These are phyloP conservation scores for Vulpes lagopus DNA, from an alignment of 2,113 vertebrate genomes.

Conservation along the genomic window DNA sequence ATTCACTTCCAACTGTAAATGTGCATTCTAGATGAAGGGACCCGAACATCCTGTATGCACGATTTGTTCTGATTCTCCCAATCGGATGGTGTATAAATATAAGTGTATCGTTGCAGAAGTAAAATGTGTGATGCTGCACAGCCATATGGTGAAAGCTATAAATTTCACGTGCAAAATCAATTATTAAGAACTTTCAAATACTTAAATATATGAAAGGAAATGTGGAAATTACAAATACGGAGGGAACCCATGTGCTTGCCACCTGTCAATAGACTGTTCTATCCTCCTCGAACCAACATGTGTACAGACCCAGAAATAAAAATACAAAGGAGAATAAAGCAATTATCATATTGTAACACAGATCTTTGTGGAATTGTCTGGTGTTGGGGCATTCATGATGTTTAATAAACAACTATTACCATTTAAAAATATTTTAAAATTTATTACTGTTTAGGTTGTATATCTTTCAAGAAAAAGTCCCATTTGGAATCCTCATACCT, in stretches of 20 bases:
- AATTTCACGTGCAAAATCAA: neutral
- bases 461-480: neutral
- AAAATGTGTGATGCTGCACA: too few relatives aligned
- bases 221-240: neutral
- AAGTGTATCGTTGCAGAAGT: neutral
- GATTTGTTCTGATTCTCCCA: neutral
- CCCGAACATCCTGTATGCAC: accelerated
- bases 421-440: neutral
- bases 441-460: neutral
- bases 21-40: neutral
- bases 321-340: neutral
- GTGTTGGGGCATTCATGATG: neutral
- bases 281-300: neutral
- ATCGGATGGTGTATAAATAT: neutral
- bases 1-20: neutral
- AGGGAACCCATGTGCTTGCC: neutral
- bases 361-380: neutral
- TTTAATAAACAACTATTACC: neutral
- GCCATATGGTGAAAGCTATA: neutral
- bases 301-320: neutral
- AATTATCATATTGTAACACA: neutral
- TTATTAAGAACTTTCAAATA: neutral
- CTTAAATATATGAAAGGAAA: neutral
- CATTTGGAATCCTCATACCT: neutral
- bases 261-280: neutral